phyloP scores from a whole-genome alignment of 1,140 invertebrate genomes.

The Adelges cooleyi region DNA sequence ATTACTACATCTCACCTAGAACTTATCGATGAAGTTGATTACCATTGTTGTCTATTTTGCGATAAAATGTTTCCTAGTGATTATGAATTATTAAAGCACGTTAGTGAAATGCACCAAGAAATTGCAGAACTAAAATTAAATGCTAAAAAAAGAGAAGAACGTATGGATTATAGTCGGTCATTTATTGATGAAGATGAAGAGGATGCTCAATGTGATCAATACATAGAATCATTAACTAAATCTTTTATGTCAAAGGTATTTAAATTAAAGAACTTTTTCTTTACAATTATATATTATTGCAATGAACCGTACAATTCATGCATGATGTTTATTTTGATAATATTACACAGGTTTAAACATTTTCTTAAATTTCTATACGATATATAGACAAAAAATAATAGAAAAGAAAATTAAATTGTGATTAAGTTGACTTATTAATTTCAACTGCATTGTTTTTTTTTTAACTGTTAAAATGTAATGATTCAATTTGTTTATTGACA shows the following conservation, averaged over 20 bases:
- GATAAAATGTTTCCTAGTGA: constrained; percentile 9
- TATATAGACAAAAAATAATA: no score
- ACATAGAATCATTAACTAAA: not conserved
- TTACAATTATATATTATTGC: no score
- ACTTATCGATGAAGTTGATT: constrained; percentile 1
- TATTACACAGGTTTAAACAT: no score
- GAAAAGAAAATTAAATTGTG: no score
- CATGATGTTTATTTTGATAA: no score
- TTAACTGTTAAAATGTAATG: no score
- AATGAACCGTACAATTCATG: no score
- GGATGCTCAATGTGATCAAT: not conserved
- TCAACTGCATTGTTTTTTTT: no score
- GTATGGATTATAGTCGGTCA: not conserved
- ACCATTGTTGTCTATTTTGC: constrained; percentile 13
- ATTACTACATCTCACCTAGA: not conserved
- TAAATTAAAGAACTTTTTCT: no score
- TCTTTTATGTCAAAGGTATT: not conserved
- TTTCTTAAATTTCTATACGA: no score
- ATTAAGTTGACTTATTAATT: no score
- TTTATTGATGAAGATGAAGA: not conserved
- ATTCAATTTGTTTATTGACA: no score
- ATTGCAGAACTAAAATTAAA: not conserved
- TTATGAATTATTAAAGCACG: not conserved
- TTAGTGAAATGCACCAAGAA: not conserved
- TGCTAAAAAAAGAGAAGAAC: not conserved